Base-by-base conservation (phyloP, 2,888 invertebrate species). In the Ectropis crepuscularia region DNA sequence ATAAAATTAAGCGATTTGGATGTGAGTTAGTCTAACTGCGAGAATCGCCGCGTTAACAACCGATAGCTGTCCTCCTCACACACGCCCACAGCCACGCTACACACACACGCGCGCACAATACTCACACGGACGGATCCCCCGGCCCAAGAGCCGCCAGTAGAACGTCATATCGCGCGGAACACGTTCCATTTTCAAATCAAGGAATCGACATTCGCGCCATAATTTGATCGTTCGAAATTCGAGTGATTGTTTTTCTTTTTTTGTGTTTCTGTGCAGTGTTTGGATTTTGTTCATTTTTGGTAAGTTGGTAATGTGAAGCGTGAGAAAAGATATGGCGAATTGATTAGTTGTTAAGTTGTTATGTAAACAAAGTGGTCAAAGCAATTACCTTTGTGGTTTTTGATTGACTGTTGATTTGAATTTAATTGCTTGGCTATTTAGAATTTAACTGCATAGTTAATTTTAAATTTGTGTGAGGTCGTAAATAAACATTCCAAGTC, bases 1-100 rank as follows among this genome's bases (percentile, higher is more conserved):
- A 92, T 93, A 93, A 93, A 93, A 93, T 93, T 92, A 93, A 93
- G 92, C 92, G 93, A 92, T 92, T 92, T 91, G 91, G 92, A 90
- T 91, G 91, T 85, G 90, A 90, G 92, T 92, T 92, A 93, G 93
- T 93, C 89, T 90, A 89, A 92, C 91, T 89, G 91, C 87, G 90
- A 89, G 89, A 86, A 90, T 87, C 88, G 92, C 77, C 87, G 90
- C 89, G 91, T 88, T 87, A 90, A 89, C 91, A 89, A 85, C 80
- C 81, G 83, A 83, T 82, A 81, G 81, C 84, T 81, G 82, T 86
- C 85, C 78, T 80, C 62, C 79, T 86, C 86, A 79, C 87, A 80
- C 88, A 81, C 83, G 64, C 83, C 78, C 78, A 81, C 83, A 57
- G 46, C 42, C 65, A 57, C 72, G 59, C 63, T 12, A 46, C 74